Evolutionary conservation across 2,113 vertebrate genomes (phyloP).

Genomic region (Eidolon helvum): DNA sequence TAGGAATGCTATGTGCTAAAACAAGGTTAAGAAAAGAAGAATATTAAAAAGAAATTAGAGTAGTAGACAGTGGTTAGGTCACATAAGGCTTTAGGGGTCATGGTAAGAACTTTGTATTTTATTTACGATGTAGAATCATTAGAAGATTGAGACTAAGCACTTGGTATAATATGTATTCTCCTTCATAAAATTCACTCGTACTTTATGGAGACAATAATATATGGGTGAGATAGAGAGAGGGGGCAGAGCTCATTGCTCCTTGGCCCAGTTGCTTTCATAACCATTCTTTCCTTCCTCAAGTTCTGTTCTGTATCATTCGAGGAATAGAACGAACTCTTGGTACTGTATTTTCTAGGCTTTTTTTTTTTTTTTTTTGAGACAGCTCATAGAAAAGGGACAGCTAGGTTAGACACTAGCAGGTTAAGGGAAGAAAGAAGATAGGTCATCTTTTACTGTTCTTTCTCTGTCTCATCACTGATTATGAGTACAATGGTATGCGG

Average conservation of each 20-base stretch:
- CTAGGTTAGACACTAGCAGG: not conserved
- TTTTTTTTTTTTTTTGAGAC: not conserved
- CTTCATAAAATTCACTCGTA: not conserved
- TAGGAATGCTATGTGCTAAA: not conserved
- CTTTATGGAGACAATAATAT: not conserved
- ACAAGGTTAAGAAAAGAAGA: not conserved
- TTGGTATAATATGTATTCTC: not conserved
- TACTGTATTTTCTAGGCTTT: not conserved
- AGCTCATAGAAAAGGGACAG: not conserved
- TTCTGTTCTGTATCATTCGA: not conserved
- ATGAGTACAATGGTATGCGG: not conserved
- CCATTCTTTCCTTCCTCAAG: not conserved
- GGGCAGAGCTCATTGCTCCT: not conserved
- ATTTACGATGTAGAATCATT: not conserved
- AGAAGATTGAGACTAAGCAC: not conserved
- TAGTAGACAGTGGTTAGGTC: not conserved
- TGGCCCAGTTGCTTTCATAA: not conserved
- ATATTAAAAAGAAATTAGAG: not conserved
- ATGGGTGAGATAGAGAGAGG: not conserved
- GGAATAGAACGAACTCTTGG: not conserved
- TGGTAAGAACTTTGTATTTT: not conserved
- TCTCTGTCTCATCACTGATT: not conserved
- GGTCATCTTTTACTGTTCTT: not conserved
- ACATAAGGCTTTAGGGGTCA: not conserved
- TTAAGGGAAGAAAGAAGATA: not conserved